Evolutionary conservation across 2,888 invertebrate species (phyloP).

Genomic region (Oxystoma pomonae): DNA sequence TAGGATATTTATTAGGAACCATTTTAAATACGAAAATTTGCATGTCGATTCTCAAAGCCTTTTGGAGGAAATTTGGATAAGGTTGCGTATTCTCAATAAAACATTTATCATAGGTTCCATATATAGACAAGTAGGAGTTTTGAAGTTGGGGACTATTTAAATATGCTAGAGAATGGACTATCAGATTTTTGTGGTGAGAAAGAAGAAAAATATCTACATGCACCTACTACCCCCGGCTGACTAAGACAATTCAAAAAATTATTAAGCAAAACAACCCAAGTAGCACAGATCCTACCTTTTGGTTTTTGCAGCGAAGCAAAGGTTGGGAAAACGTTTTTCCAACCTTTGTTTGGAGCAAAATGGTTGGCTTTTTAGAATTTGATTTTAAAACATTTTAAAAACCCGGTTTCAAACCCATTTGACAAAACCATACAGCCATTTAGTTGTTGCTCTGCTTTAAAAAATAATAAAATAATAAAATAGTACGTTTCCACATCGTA

Average conservation of each 20-base stretch:
- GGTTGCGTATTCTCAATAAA: constrained; percentile 1
- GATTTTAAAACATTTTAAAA: too few species aligned
- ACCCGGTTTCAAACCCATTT: too few species aligned
- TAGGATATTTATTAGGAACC: background rate
- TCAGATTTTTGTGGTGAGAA: background rate
- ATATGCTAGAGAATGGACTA: background rate
- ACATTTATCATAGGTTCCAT: constrained; percentile 1
- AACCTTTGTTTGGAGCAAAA: background rate
- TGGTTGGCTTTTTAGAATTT: too few species aligned
- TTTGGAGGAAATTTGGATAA: constrained; percentile 5
- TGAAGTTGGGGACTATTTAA: background rate
- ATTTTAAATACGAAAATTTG: constrained; percentile 1
- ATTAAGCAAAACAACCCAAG: background rate
- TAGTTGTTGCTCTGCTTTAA: too few species aligned
- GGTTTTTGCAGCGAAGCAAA: background rate
- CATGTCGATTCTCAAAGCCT: background rate
- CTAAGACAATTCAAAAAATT: background rate
- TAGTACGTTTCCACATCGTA: too few species aligned
- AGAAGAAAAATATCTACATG: too few species aligned
- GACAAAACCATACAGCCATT: too few species aligned
- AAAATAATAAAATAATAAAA: too few species aligned
- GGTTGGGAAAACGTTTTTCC: background rate
- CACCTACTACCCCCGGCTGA: too few species aligned
- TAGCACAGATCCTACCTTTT: background rate
- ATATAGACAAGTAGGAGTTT: constrained; percentile 1